Percentiles rank a stretch among this genome's conserved stretches.
Conservation (phyloP, 1,140 invertebrate genomes). For the Drosophila serrata region DNA sequence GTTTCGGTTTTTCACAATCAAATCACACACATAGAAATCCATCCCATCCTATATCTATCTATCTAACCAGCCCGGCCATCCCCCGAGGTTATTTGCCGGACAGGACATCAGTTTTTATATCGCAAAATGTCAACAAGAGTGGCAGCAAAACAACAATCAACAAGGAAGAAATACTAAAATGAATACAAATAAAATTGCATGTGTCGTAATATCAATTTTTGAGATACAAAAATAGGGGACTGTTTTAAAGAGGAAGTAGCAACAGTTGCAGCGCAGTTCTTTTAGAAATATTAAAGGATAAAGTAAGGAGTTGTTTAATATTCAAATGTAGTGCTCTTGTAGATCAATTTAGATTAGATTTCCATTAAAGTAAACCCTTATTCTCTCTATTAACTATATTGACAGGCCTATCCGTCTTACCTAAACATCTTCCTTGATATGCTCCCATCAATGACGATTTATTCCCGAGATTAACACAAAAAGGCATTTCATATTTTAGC, state of each 20-base stretch:
- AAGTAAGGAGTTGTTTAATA: too few relatives aligned
- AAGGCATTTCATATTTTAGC: conserved; percentile 75
- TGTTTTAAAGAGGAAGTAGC: too few relatives aligned
- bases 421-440: neutral
- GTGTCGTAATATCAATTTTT: conserved; percentile 24
- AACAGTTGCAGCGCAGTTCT: neutral
- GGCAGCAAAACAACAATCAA: conserved; percentile 13
- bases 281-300: too few relatives aligned
- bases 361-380: neutral
- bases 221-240: neutral
- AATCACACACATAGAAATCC: conserved; percentile 44
- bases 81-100: conserved; percentile 46
- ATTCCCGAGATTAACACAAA: conserved; percentile 56
- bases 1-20: conserved; percentile 68
- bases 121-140: conserved; percentile 42
- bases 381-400: neutral
- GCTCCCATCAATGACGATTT: conserved; percentile 31
- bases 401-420: neutral
- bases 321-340: too few relatives aligned
- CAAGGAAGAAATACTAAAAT: conserved; percentile 20
- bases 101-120: conserved; percentile 58
- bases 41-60: conserved; percentile 20
- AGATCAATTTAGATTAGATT: too few relatives aligned
- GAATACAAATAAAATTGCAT: conserved; percentile 26
- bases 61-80: conserved; percentile 27